Conservation (phyloP, 2,888 invertebrate species). For the Calliopum simillimum region DNA sequence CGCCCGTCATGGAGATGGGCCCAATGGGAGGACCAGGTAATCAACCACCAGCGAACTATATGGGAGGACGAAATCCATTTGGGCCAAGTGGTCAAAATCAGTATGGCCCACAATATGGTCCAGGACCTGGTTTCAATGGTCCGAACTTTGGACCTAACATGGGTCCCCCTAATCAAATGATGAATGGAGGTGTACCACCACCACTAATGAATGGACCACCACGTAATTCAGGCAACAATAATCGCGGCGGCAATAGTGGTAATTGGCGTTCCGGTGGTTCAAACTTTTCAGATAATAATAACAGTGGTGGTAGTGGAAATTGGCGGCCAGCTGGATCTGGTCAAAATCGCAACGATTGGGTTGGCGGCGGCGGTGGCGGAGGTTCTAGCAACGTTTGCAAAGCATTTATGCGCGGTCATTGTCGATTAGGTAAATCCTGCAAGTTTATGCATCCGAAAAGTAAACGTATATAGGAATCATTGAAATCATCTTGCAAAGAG, state of each 20-base stretch:
- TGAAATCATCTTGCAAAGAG: constrained; percentile 54
- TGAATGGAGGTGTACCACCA: constrained; percentile 56
- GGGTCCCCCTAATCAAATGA: constrained; percentile 44
- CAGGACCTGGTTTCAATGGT: constrained; percentile 43
- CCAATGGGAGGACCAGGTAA: constrained; percentile 36
- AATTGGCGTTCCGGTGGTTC: constrained; percentile 64
- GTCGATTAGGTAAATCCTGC: constrained; percentile 85
- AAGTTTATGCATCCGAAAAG: constrained; percentile 80
- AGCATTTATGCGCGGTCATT: constrained; percentile 84
- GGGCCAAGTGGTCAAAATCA: constrained; percentile 38
- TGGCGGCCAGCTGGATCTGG: constrained; percentile 71
- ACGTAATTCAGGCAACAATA: constrained; percentile 51
- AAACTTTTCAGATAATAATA: constrained; percentile 57
- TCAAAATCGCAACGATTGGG: constrained; percentile 62
- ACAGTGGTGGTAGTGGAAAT: constrained; percentile 56
- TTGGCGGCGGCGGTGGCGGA: constrained; percentile 56
- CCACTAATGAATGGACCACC: constrained; percentile 57
- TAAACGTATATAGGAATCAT: constrained; percentile 60
- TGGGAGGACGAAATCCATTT: constrained; percentile 38
- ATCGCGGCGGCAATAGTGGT: constrained; percentile 55
- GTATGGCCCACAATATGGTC: constrained; percentile 48
- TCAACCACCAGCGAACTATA: constrained; percentile 12
- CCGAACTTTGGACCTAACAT: constrained; percentile 36
- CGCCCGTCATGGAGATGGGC: constrained; percentile 24
- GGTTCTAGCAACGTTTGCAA: constrained; percentile 73